Evolutionary conservation across 92 coral and sea anemone genomes (phyloP), one percentile per base, ranked within the genome.

Genomic region (Ricordea florida): DNA sequence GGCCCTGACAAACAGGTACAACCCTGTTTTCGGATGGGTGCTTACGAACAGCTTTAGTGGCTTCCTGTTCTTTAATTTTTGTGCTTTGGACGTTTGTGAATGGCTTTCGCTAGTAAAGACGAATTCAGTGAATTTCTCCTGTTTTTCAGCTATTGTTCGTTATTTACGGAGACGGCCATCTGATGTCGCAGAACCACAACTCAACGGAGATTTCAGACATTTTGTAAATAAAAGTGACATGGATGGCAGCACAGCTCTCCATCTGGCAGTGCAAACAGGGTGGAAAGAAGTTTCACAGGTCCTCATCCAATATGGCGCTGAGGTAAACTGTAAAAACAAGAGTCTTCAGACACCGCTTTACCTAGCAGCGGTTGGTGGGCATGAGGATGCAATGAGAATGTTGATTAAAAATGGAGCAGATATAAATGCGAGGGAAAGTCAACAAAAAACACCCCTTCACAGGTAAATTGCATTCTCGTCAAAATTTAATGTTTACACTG

Each of bases 351-450:
- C 92, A 36, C 91, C 92, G 29, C 48, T 92, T 20, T 93, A 89
- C 62, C 48, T 90, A 28, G 94, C 97, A 32, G 94, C 97, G 28
- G 56, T 89, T 32, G 80, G 89, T 38, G 97, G 97, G 21, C 75
- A 66, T 36, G 41, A 75, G 51, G 53, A 80, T 34, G 68, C 80
- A 38, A 69, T 90, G 14, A 45, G 53, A 74, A 40, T 87, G 72
- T 62, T 90, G 3, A 58, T 90, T 18, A 68, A 52, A 21, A 75
- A 82, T 24, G 85, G 80, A 6, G 91, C 92, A 15, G 57, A 72
- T 46, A 62, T 81, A 3, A 72, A 81, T 25, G 70, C 89, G 35
- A 79, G 59, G 44, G 96, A 90, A 37, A 73, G 52, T 24, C 85
- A 77, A 17, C 69, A 62, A 40, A 85, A 86, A 49, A 90, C 96